Conservation (phyloP, 23 tunicate species). For the Trididemnum miniatum region DNA sequence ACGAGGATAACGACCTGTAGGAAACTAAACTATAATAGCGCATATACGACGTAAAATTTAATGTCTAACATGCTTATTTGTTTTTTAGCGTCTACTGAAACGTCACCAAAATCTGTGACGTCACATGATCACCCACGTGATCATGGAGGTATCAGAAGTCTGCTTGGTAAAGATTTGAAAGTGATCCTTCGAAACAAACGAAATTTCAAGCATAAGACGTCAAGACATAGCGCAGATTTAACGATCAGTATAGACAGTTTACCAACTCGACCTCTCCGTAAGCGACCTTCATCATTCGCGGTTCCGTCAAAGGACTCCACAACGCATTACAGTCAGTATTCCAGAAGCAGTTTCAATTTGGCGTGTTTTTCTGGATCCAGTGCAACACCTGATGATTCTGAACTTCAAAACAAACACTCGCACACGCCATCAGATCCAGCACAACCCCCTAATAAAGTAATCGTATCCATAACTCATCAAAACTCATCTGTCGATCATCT, state of each 20-base stretch:
- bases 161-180: neutral
- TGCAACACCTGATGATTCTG: neutral
- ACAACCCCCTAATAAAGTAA: too few species aligned
- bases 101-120: neutral
- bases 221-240: conserved; percentile 35
- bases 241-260: neutral
- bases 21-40: too few species aligned
- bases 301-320: conserved; percentile 25
- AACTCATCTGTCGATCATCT: too few species aligned
- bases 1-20: too few species aligned
- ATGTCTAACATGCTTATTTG: too few species aligned
- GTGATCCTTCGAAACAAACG: conserved; percentile 22
- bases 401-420: too few species aligned
- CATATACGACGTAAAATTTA: too few species aligned
- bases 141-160: neutral
- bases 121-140: neutral
- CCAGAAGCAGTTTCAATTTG: conserved; percentile 9
- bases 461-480: too few species aligned
- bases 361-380: neutral
- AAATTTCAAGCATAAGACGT: neutral
- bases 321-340: neutral
- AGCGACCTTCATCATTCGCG: conserved; percentile 38
- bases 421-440: too few species aligned
- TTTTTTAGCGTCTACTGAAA: neutral
- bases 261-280: neutral